These are phyloP conservation scores for Hippocampus mohnikei DNA, from an alignment of 2,113 vertebrate species.

Conservation along the genomic window DNA sequence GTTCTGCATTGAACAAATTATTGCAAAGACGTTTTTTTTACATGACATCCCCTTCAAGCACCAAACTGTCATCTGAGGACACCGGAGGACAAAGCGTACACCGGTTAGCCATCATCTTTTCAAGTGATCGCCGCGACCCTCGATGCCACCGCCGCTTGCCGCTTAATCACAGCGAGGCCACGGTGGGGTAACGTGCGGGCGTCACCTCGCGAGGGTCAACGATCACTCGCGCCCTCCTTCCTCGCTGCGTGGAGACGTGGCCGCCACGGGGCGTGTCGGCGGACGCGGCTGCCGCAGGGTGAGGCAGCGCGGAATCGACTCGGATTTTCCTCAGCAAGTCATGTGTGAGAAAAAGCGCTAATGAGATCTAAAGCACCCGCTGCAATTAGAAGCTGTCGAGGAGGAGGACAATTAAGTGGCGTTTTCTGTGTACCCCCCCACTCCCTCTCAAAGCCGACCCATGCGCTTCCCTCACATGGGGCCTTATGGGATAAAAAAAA, in stretches of 20 bases:
- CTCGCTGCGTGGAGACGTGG: constrained; percentile 1
- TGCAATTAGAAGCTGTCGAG: constrained; percentile 69
- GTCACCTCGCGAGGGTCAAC: constrained; percentile 37
- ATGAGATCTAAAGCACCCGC: constrained; percentile 62
- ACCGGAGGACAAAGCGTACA: constrained; percentile 24
- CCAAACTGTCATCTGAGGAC: not conserved
- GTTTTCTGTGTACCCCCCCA: constrained; percentile 37
- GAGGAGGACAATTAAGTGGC: constrained; percentile 73
- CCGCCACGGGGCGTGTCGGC: constrained; percentile 48
- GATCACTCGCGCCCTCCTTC: not conserved
- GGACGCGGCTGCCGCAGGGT: constrained; percentile 62
- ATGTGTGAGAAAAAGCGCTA: constrained; percentile 52
- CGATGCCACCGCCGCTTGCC: constrained; percentile 9
- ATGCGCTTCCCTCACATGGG: not conserved
- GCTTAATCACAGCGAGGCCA: constrained; percentile 28
- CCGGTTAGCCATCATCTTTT: constrained; percentile 34
- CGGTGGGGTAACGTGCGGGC: not conserved
- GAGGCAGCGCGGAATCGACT: constrained; percentile 55
- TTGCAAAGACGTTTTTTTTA: too few species aligned
- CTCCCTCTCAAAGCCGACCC: not conserved
- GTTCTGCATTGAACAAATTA: not conserved
- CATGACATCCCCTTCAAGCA: too few species aligned
- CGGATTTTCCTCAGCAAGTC: constrained; percentile 28
- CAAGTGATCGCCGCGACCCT: constrained; percentile 27
- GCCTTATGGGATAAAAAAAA: constrained; percentile 6